Conservation (phyloP, 35 echinoderm and acorn worm species). For the Chiridota heheva region DNA sequence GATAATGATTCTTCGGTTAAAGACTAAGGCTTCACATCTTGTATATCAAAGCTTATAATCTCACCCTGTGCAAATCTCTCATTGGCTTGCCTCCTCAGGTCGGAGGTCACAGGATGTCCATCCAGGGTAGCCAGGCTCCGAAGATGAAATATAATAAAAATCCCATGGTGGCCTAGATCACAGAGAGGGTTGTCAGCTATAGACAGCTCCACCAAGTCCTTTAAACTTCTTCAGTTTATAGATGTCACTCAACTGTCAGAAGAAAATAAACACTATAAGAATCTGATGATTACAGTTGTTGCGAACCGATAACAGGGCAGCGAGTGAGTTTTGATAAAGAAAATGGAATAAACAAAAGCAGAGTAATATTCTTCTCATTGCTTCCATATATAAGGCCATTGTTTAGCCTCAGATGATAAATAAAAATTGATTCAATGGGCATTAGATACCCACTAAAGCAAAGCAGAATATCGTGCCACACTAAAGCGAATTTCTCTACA, state of each 20-base stretch:
- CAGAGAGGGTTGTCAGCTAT: conserved; percentile 77
- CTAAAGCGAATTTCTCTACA: no score
- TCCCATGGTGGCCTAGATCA: conserved; percentile 77
- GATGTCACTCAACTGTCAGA: conserved; percentile 62
- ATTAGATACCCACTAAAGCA: no score
- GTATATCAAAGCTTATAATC: not conserved
- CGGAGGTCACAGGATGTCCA: conserved; percentile 42
- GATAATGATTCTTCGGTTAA: not conserved
- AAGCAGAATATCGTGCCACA: no score
- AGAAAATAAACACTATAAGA: not conserved
- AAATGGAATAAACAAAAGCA: no score
- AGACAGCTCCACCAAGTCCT: conserved; percentile 71
- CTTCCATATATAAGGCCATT: no score
- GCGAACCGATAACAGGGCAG: not conserved
- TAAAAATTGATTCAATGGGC: no score
- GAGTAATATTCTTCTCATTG: no score
- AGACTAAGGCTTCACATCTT: not conserved
- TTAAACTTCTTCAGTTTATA: conserved; percentile 65
- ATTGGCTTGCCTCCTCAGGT: conserved; percentile 62
- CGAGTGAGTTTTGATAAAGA: no score
- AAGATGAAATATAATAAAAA: conserved; percentile 82
- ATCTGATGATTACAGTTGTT: not conserved
- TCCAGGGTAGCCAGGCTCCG: conserved; percentile 65
- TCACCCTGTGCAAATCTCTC: conserved; percentile 91
- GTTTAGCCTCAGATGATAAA: no score